These are phyloP conservation scores for Acleris emargana DNA, from an alignment of 2,888 invertebrate species.

Conservation along the genomic window DNA sequence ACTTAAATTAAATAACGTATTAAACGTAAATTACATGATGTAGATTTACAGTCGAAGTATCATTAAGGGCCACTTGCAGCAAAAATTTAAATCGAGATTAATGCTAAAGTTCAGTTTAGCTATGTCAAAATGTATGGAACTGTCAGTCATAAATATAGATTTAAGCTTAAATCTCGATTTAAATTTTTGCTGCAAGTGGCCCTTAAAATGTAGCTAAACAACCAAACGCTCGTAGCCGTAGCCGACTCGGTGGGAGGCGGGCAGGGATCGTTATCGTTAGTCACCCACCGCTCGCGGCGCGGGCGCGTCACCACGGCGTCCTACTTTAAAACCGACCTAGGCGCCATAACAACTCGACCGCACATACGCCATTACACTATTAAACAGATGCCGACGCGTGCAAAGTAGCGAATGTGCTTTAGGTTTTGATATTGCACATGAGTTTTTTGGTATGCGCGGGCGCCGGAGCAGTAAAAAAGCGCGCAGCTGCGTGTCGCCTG, in stretches of 20 bases:
- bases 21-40: no score
- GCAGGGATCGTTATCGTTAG: constrained; percentile 26
- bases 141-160: no score
- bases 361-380: constrained; percentile 3
- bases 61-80: no score
- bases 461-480: constrained; percentile 30
- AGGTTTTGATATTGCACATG: constrained; percentile 3
- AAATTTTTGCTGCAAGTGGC: no score
- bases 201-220: constrained; percentile 4
- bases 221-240: constrained; percentile 1
- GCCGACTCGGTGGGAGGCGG: constrained; percentile 6
- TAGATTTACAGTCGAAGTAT: neutral
- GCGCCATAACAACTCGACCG: neutral
- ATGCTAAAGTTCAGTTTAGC: no score
- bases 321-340: constrained; percentile 1
- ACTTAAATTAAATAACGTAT: no score
- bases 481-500: constrained; percentile 33
- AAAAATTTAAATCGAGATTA: no score
- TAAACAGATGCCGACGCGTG: neutral
- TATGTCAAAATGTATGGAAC: no score
- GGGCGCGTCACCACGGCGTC: constrained; percentile 21
- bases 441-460: constrained; percentile 14
- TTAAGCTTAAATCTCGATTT: no score
- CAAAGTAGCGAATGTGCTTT: neutral
- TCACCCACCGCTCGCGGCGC: constrained; percentile 32